phyloP scores from a whole-genome alignment of 2,888 invertebrate genomes.

The Proisotoma minuta region DNA sequence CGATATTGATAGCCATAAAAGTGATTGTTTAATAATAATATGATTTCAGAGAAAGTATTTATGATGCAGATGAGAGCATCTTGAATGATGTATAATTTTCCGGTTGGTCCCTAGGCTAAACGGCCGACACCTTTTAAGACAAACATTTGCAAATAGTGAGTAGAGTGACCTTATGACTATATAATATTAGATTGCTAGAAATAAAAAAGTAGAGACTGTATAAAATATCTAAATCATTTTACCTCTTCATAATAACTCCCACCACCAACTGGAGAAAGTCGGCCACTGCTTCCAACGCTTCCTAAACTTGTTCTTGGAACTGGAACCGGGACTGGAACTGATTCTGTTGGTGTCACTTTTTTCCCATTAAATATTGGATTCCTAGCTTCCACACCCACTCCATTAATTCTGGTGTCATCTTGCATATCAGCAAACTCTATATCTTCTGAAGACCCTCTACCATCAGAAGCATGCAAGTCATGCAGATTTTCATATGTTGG shows the following conservation, averaged over 20 bases:
- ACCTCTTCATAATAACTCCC: slow-evolving; percentile 46
- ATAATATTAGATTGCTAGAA: too few species aligned
- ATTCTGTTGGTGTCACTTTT: not conserved
- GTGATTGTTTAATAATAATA: too few species aligned
- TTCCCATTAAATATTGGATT: slow-evolving; percentile 39
- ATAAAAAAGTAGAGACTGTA: too few species aligned
- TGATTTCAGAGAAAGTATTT: too few species aligned
- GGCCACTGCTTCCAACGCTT: slow-evolving; percentile 28
- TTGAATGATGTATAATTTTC: too few species aligned
- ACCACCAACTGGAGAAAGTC: slow-evolving; percentile 33
- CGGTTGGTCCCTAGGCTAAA: too few species aligned
- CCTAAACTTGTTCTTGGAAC: slow-evolving; percentile 44
- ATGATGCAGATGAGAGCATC: too few species aligned
- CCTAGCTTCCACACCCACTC: slow-evolving; percentile 32
- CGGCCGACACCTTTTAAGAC: too few species aligned
- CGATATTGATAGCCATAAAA: too few species aligned
- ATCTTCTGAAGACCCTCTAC: slow-evolving; percentile 23
- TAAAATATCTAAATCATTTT: slow-evolving; percentile 23
- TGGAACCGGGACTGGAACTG: slow-evolving; percentile 44
- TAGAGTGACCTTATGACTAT: too few species aligned
- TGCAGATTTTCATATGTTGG: slow-evolving; percentile 37
- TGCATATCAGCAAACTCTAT: slow-evolving; percentile 35
- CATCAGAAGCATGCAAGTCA: slow-evolving; percentile 29
- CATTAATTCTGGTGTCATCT: slow-evolving; percentile 20
- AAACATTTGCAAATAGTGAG: too few species aligned